Percentiles rank a stretch among this genome's conserved stretches.
Conservation (phyloP, 2,113 vertebrate genomes). For the Cephalopterus ornatus region DNA sequence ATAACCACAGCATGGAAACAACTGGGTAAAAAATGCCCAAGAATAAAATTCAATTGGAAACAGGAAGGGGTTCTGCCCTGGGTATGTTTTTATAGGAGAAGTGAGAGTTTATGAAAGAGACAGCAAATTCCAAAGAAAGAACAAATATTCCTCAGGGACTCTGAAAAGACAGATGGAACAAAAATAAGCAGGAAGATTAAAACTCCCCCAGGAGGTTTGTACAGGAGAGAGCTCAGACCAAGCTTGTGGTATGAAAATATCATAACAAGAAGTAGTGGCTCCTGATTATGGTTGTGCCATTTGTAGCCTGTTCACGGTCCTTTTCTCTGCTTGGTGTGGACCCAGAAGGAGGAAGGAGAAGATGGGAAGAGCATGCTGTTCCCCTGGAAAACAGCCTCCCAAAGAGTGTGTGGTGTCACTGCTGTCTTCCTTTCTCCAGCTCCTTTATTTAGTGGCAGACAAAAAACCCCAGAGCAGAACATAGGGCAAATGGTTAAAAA, state of each 20-base stretch:
- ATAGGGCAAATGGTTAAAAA: background rate
- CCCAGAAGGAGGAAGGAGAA: background rate
- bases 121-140: slow-evolving; percentile 21
- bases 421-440: background rate
- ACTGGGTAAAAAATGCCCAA: background rate
- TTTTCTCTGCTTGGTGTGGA: background rate
- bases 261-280: background rate
- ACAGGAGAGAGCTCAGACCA: background rate
- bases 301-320: background rate
- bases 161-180: slow-evolving; percentile 30
- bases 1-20: slow-evolving; percentile 2
- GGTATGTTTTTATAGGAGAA: slow-evolving; percentile 37
- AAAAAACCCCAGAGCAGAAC: background rate
- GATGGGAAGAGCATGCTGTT: background rate
- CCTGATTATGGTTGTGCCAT: background rate
- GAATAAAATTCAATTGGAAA: slow-evolving; percentile 45
- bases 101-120: slow-evolving; percentile 45
- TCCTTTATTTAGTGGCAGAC: background rate
- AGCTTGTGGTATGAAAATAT: background rate
- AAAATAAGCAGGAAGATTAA: slow-evolving; percentile 32
- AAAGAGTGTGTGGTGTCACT: background rate
- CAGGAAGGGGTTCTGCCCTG: slow-evolving; percentile 10
- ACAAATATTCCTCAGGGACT: slow-evolving; percentile 25
- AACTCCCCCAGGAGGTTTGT: background rate
- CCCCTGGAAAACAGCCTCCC: background rate